Conservation (phyloP, 1,140 invertebrate genomes). For the Drosophila kohkoa region DNA sequence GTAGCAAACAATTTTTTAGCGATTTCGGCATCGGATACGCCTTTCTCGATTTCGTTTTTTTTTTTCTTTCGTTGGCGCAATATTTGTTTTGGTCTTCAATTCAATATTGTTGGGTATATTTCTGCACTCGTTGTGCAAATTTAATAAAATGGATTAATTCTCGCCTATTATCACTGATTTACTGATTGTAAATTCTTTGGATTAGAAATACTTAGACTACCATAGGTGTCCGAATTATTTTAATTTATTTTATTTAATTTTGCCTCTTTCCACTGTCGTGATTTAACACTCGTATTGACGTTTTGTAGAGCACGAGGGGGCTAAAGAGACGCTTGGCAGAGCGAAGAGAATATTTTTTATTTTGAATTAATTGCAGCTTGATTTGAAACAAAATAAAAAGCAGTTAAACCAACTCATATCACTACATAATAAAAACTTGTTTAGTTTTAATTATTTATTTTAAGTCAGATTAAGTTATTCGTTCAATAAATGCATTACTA, state of each 20-base stretch:
- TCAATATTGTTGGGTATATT: slow-evolving; percentile 34
- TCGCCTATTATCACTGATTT: no score
- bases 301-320: no score
- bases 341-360: background rate
- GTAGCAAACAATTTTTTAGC: slow-evolving; percentile 52
- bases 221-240: no score
- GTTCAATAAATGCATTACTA: slow-evolving; percentile 80
- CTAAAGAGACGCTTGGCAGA: background rate
- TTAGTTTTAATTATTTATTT: slow-evolving; percentile 58
- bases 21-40: slow-evolving; percentile 44
- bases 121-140: no score
- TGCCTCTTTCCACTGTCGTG: background rate
- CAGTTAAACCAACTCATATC: slow-evolving; percentile 10
- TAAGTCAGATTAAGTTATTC: slow-evolving; percentile 73
- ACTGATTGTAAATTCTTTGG: no score
- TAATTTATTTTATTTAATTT: no score
- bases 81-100: slow-evolving; percentile 53
- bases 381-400: slow-evolving; percentile 2
- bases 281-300: slow-evolving; percentile 8
- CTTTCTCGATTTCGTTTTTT: slow-evolving; percentile 13
- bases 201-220: no score
- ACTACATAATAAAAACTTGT: slow-evolving; percentile 55
- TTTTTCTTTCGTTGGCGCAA: slow-evolving; percentile 3
- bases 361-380: slow-evolving; percentile 52
- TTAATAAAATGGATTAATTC: no score